phyloP scores from a whole-genome alignment of 2,113 vertebrate species.

The Eptatretus burgeri region DNA sequence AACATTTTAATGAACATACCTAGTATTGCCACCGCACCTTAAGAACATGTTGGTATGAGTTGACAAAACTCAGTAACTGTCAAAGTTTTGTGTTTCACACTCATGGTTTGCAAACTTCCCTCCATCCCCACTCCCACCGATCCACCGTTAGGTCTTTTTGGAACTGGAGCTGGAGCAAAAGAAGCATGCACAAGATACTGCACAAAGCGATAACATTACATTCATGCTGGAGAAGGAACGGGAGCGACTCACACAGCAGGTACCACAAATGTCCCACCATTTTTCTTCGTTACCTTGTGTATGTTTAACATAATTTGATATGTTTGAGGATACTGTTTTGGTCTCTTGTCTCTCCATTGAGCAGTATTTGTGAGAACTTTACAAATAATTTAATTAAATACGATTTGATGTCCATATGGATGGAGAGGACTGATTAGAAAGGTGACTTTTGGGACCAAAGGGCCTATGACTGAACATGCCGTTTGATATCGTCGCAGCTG shows the following conservation, averaged over 20 bases:
- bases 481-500: slow-evolving; percentile 23
- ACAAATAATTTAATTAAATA: slow-evolving; percentile 1
- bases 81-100: no score
- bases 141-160: slow-evolving; percentile 41
- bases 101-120: no score
- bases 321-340: not conserved
- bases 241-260: slow-evolving; percentile 77
- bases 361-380: no score
- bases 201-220: slow-evolving; percentile 82
- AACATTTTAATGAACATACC: no score
- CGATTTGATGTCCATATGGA: not conserved
- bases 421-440: not conserved
- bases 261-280: slow-evolving; percentile 12
- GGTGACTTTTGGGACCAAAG: no score
- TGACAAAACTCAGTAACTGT: no score
- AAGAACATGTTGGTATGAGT: no score
- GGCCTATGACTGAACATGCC: not conserved
- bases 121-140: no score
- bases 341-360: no score
- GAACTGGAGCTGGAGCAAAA: slow-evolving; percentile 76
- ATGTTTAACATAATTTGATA: not conserved
- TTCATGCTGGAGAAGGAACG: slow-evolving; percentile 88
- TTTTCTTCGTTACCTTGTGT: not conserved
- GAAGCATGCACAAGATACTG: slow-evolving; percentile 67
- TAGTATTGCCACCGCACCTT: no score